Conservation (phyloP, 2,888 invertebrate species). For the Pristionchus entomophagus region DNA sequence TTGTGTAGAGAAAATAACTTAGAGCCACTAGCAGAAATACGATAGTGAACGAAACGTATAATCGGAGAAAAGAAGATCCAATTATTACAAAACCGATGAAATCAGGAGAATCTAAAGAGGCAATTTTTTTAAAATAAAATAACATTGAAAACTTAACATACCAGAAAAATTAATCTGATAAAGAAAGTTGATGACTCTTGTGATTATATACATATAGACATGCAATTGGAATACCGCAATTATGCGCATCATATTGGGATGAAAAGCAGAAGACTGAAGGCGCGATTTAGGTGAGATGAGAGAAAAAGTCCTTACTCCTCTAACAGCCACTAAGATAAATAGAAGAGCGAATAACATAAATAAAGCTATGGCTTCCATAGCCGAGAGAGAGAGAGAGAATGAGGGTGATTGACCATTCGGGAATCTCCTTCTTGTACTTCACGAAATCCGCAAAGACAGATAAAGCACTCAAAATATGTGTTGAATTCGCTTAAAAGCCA, state of each 20-base stretch:
- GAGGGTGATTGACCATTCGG: not conserved
- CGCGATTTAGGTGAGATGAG: too few relatives aligned
- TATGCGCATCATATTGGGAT: constrained; percentile 32
- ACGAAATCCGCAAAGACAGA: not conserved
- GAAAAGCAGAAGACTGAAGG: constrained; percentile 2
- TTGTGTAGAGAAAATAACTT: not conserved
- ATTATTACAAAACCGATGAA: not conserved
- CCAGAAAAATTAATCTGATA: constrained; percentile 6
- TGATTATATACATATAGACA: not conserved
- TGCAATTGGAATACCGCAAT: not conserved
- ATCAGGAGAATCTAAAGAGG: not conserved
- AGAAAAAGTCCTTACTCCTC: not conserved
- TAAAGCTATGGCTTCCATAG: not conserved
- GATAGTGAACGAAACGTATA: not conserved
- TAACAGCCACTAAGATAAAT: not conserved
- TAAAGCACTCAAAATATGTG: not conserved
- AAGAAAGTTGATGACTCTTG: not conserved
- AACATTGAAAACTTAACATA: not conserved
- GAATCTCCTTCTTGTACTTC: not conserved
- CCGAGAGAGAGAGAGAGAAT: not conserved
- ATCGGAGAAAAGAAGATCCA: not conserved
- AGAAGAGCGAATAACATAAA: not conserved
- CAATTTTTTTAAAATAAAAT: not conserved
- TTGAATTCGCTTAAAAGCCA: too few relatives aligned
- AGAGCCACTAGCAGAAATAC: not conserved